A percentile compares a stretch with the other conserved stretches of the same genome.
Conservation (phyloP, 2,888 invertebrate species). For the Anoncus sp. region DNA sequence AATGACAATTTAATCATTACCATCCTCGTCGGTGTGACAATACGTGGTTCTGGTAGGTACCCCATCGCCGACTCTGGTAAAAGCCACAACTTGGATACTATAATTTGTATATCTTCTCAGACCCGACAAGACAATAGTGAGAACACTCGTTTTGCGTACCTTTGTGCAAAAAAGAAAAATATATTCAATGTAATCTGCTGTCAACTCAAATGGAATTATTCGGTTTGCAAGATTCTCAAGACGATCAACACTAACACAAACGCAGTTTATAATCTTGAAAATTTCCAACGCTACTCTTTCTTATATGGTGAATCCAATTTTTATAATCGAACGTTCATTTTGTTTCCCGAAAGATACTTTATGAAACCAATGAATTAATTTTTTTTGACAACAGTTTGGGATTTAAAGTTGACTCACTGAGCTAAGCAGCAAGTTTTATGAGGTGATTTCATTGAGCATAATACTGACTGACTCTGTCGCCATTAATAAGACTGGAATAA, state of each 20-base stretch:
- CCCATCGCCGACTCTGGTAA: constrained; percentile 92
- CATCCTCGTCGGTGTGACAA: constrained; percentile 92
- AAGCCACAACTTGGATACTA: constrained; percentile 91
- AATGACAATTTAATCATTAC: constrained; percentile 82
- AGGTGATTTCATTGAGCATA: neutral
- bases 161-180: constrained; percentile 49
- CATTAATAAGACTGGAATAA: too few relatives aligned
- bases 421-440: neutral
- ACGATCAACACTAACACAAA: neutral
- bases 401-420: neutral
- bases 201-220: neutral
- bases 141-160: constrained; percentile 87
- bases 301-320: neutral
- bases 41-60: constrained; percentile 87
- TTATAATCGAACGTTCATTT: neutral
- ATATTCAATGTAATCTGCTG: neutral
- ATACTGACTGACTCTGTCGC: too few relatives aligned
- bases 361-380: neutral
- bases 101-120: constrained; percentile 92
- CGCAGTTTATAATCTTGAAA: neutral
- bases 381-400: neutral
- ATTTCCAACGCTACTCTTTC: neutral
- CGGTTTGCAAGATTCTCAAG: neutral
- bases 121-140: constrained; percentile 88
- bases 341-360: neutral